These are phyloP conservation scores for Ochropleura plecta DNA, from an alignment of 2,888 invertebrate species.

Conservation along the genomic window DNA sequence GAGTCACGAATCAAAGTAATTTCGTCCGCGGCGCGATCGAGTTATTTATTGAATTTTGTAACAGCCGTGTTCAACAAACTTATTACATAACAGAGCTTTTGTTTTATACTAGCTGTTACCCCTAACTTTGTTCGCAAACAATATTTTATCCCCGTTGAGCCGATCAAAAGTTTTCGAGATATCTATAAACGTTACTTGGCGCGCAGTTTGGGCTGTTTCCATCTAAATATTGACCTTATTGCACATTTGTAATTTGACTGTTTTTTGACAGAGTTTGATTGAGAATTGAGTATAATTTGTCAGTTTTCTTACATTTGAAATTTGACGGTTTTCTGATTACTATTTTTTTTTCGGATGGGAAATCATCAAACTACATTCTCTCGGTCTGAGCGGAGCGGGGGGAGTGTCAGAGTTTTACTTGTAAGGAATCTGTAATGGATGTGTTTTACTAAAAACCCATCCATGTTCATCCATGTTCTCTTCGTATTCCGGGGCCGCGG, in stretches of 20 bases:
- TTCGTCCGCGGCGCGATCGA: constrained; percentile 43
- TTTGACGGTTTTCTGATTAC: too few relatives aligned
- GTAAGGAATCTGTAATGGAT: too few relatives aligned
- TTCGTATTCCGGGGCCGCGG: too few relatives aligned
- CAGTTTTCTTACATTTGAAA: too few relatives aligned
- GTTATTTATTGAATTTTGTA: constrained; percentile 55
- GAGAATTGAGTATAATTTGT: too few relatives aligned
- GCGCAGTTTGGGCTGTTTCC: neutral
- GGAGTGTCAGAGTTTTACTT: too few relatives aligned
- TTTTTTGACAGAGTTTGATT: neutral
- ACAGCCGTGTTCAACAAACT: constrained; percentile 52
- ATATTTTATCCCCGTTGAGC: constrained; percentile 8
- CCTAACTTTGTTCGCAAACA: constrained; percentile 31
- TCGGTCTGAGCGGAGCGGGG: too few relatives aligned
- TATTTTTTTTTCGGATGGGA: too few relatives aligned
- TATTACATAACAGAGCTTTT: constrained; percentile 54
- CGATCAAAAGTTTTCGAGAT: neutral
- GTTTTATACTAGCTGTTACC: constrained; percentile 16
- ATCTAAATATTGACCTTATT: neutral
- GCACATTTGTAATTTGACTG: neutral
- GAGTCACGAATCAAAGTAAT: constrained; percentile 56
- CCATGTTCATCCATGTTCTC: too few relatives aligned
- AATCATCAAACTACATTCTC: too few relatives aligned
- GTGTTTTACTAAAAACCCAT: too few relatives aligned
- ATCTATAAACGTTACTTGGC: constrained; percentile 4